Evolutionary conservation across 2,113 vertebrate species (phyloP).

Genomic region (Dromaius novaehollandiae): DNA sequence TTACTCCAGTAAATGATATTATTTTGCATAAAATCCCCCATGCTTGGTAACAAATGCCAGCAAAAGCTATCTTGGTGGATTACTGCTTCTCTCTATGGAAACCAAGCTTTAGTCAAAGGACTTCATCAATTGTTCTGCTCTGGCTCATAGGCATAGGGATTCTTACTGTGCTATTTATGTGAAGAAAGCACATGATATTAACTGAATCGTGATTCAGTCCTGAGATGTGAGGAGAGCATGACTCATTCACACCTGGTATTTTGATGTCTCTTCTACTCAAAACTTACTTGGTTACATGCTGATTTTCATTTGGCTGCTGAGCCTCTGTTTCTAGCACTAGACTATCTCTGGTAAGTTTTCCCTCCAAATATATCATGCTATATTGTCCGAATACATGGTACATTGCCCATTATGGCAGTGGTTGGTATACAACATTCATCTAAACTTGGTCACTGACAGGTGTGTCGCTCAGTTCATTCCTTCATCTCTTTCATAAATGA

Average conservation of each 20-base stretch:
- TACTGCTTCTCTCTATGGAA: not conserved
- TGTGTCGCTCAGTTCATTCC: not conserved
- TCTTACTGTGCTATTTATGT: not conserved
- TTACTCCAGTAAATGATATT: not conserved
- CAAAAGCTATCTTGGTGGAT: not conserved
- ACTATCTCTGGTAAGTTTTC: not conserved
- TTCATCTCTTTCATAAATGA: not conserved
- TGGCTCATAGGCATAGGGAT: not conserved
- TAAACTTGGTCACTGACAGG: not conserved
- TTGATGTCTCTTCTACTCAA: not conserved
- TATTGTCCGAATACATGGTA: not conserved
- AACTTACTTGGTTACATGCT: not conserved
- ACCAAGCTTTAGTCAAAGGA: not conserved
- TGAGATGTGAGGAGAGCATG: slow-evolving; percentile 1
- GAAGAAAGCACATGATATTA: not conserved
- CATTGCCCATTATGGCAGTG: not conserved
- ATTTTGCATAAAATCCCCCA: not conserved
- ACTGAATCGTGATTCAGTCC: not conserved
- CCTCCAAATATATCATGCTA: not conserved
- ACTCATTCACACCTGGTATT: slow-evolving; percentile 34
- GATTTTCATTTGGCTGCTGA: not conserved
- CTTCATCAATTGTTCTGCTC: not conserved
- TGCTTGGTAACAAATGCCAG: not conserved
- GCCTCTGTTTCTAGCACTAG: not conserved
- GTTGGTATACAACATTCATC: not conserved